Evolutionary conservation across 2,888 invertebrate genomes (phyloP).

Genomic region (Cybosia mesomella): DNA sequence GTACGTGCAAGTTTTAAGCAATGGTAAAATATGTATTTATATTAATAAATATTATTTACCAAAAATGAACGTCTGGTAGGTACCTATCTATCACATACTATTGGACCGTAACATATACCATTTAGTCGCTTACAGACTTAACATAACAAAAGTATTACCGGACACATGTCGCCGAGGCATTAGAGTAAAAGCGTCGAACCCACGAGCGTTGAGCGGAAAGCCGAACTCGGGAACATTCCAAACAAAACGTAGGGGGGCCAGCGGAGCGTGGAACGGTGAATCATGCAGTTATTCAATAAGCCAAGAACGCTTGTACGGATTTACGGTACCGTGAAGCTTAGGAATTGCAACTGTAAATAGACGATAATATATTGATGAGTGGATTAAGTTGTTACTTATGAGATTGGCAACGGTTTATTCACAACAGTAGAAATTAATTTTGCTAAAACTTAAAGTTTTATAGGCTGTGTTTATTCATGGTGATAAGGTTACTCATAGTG

Average conservation of each 20-base stretch:
- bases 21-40: too few species aligned
- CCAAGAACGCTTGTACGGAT: constrained; percentile 64
- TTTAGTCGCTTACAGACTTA: constrained; percentile 52
- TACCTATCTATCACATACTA: constrained; percentile 6
- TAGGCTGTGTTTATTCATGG: neutral
- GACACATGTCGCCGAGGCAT: constrained; percentile 74
- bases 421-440: neutral
- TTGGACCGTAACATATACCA: constrained; percentile 39
- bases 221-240: constrained; percentile 44
- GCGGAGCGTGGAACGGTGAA: constrained; percentile 76
- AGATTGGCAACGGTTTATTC: neutral
- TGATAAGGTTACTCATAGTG: neutral
- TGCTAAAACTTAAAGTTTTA: neutral
- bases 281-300: constrained; percentile 85
- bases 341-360: constrained; percentile 50
- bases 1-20: too few species aligned
- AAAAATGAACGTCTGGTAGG: neutral
- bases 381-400: constrained; percentile 8
- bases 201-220: constrained; percentile 66
- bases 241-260: constrained; percentile 75
- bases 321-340: constrained; percentile 65
- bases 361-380: constrained; percentile 24
- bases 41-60: too few species aligned
- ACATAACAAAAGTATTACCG: constrained; percentile 67
- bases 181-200: constrained; percentile 68